Evolutionary conservation across 2,113 vertebrate genomes (phyloP), one percentile per base, ranked within the genome.

Genomic region (Phoxinus phoxinus): DNA sequence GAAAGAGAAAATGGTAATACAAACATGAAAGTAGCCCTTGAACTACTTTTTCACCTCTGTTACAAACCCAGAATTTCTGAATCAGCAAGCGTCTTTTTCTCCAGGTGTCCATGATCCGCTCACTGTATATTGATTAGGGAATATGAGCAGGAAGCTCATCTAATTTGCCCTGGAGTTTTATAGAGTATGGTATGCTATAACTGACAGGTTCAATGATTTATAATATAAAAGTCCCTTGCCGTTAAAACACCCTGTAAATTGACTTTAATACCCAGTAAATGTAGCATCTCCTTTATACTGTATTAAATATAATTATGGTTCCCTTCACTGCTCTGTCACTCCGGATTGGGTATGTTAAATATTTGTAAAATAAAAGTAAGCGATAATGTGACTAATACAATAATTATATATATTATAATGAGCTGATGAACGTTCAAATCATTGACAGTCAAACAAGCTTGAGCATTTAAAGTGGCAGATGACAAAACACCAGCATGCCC

Each of bases 1-100:
- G 48, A 72, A 83, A 72, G 48, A 72, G 81, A 56, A 71, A 71
- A 83, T 83, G 81, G 48, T 73, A 83, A 83, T 72, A 41, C 46
- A 72, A 83, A 83, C 81, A 83, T 83, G 67, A 72, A 83, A 83
- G 81, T 83, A 58, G 81, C 81, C 67, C 67, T 83, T 72, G 81
- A 83, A 83, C 81, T 58, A 72, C 81, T 83, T 83, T 72, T 58
- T 83, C 48, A 83, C 81, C 65, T 72, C 32, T 83, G 81, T 83
- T 83, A 53, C 65, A 53, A 32, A 83, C 19, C 81, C 32, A 27
- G 46, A 56, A 58, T 72, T 72, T 72, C 61, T 81, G 80, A 65
- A 81, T 81, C 44, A 51, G 61, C 25, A 35, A 32, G 61, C 10
- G 0, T 67, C 44, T 65, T 69, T 81, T 65, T 35, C 27, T 56